A percentile compares a stretch with the other conserved stretches of the same genome.
phyloP scores from a whole-genome alignment of 2,113 vertebrate genomes.

The Apistogramma diplotaenia region DNA sequence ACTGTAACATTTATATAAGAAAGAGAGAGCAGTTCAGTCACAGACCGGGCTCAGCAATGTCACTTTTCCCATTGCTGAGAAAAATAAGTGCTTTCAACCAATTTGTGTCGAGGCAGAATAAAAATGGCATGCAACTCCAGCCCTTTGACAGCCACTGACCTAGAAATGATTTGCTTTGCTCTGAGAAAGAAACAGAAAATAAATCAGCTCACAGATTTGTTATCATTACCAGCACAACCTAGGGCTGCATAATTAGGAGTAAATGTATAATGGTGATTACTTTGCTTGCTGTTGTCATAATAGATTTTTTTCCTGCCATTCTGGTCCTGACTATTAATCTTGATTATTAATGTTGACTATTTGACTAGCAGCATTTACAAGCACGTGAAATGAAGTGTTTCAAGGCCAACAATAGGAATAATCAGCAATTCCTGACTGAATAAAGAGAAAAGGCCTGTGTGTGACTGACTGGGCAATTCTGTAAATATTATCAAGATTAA shows the following conservation, averaged over 20 bases:
- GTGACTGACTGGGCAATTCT: background rate
- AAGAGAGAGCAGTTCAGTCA: slow-evolving; percentile 18
- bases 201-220: slow-evolving; percentile 42
- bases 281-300: background rate
- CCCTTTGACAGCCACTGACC: slow-evolving; percentile 70
- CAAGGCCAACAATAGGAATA: background rate
- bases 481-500: background rate
- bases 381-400: background rate
- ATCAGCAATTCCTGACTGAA: background rate
- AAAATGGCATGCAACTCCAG: slow-evolving; percentile 62
- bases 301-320: background rate
- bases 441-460: background rate
- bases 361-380: background rate
- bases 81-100: slow-evolving; percentile 56
- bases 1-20: slow-evolving; percentile 33
- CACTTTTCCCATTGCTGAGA: slow-evolving; percentile 14
- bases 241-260: slow-evolving; percentile 8
- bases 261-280: slow-evolving; percentile 41
- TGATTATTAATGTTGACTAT: background rate
- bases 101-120: slow-evolving; percentile 65
- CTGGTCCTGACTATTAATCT: background rate
- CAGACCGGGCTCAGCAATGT: slow-evolving; percentile 10
- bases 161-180: slow-evolving; percentile 68
- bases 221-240: slow-evolving; percentile 9
- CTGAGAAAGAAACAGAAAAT: slow-evolving; percentile 44